A percentile compares a stretch with the other conserved stretches of the same genome.
These are phyloP conservation scores for Puffinus mauretanicus DNA, from an alignment of 2,113 vertebrate species.

Conservation along the genomic window DNA sequence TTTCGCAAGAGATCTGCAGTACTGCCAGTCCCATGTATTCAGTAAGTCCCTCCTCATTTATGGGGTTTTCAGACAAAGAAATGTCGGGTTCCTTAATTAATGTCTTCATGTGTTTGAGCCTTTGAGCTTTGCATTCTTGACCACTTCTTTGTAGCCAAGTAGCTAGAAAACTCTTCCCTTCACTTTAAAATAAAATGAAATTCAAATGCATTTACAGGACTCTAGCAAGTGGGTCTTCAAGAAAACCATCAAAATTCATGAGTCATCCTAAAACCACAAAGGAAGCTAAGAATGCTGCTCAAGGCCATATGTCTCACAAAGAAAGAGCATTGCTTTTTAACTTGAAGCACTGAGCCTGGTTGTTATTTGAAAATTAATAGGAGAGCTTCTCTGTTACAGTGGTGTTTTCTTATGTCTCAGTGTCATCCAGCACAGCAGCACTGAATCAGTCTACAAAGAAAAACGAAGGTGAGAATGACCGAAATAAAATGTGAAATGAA, in stretches of 20 bases:
- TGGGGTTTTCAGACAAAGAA: not conserved
- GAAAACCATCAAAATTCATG: conserved; percentile 25
- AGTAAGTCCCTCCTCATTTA: not conserved
- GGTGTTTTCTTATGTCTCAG: not conserved
- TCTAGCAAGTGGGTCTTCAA: not conserved
- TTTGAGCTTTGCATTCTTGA: not conserved
- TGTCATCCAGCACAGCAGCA: not conserved
- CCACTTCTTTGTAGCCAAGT: not conserved
- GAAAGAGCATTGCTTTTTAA: not conserved
- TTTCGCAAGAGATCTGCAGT: not conserved
- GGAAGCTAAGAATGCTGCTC: not conserved
- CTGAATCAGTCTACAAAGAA: not conserved
- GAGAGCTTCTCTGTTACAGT: not conserved
- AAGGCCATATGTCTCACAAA: not conserved
- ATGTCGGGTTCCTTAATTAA: not conserved
- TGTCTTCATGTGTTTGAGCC: not conserved
- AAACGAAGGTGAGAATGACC: not conserved
- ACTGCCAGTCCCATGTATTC: not conserved
- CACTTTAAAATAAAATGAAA: not conserved
- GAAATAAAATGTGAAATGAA: not conserved
- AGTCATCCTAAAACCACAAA: conserved; percentile 48
- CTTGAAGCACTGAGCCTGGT: not conserved
- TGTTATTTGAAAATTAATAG: not conserved
- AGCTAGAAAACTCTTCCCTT: not conserved
- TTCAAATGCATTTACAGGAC: not conserved